Evolutionary conservation across 2,888 invertebrate genomes (phyloP), one percentile per base, ranked within the genome.

Genomic region (Brenthis hecate): DNA sequence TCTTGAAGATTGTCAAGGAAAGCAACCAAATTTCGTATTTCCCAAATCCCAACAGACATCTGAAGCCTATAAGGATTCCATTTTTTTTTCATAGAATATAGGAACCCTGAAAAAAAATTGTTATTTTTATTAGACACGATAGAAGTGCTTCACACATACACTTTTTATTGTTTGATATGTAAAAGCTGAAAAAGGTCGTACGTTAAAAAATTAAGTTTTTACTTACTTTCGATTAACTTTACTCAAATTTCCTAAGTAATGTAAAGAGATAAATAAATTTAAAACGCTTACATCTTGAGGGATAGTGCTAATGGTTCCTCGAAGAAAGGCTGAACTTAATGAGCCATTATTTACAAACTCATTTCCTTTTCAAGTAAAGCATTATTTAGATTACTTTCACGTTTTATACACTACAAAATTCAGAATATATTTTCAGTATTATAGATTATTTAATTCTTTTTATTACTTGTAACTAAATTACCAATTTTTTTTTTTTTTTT

Each of bases 281-380:
- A 53, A 62, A 48, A 66, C 58, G 61, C 43, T 58, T 69, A 67
- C 56, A 65, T 60, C 51, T 54, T 69, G 61, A 73, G 61, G 66
- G 72, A 64, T 68, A 53, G 61, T 65, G 68, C 60, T 70, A 70
- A 70, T 67, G 70, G 62, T 50, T 51, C 47, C 56, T 36, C 13
- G 53, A 60, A 65, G 72, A 72, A 56, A 56, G 65, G 63, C 65
- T 61, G 65, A 67, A 61, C 47, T 70, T 70, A 70, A 73, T 60
- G 72, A 73, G 70, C 55, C 60, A 71, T 70, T 70, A 73, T 65
- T 63, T 63, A 50, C 56, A 64, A 69, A 69, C 70, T 67, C 62
- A 67, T 70, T 72, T 73, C 73, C 73, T 72, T 58, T 53, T 56
- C 63, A 53, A 66, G 61, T 68, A 67, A 69, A 69, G 11, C 61